Conservation (phyloP, 2,113 vertebrate species). For the Mola mola region DNA sequence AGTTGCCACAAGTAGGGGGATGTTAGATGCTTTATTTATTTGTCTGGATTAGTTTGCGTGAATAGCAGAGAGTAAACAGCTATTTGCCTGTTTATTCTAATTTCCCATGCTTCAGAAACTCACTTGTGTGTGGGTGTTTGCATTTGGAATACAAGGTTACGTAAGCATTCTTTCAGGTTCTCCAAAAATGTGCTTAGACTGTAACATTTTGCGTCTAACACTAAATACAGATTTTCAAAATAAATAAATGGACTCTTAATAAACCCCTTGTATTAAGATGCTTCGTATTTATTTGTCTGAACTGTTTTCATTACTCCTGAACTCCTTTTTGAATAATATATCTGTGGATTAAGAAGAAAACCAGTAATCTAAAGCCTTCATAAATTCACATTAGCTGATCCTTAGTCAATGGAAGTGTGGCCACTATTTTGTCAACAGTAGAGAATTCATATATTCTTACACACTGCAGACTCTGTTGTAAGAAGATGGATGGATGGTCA, state of each 20-base stretch:
- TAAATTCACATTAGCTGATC: slow-evolving; percentile 2
- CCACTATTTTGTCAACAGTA: slow-evolving; percentile 10
- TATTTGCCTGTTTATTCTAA: slow-evolving; percentile 45
- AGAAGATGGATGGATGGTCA: slow-evolving; percentile 61
- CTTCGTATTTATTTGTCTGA: too few relatives aligned
- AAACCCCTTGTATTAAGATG: too few relatives aligned
- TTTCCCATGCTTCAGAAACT: slow-evolving; percentile 22
- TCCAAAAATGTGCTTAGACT: too few relatives aligned
- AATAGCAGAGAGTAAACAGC: slow-evolving; percentile 42
- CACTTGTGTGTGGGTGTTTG: neutral
- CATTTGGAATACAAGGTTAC: slow-evolving; percentile 7
- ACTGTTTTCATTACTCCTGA: too few relatives aligned
- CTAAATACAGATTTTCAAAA: too few relatives aligned
- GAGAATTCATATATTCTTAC: slow-evolving; percentile 36
- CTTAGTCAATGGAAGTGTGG: slow-evolving; percentile 16
- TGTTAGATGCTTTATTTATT: slow-evolving; percentile 41
- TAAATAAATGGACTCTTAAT: too few relatives aligned
- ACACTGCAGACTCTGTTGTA: slow-evolving; percentile 37
- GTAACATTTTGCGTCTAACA: neutral
- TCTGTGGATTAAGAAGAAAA: neutral
- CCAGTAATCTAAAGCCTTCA: neutral
- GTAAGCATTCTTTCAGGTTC: slow-evolving; percentile 3
- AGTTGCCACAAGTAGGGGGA: slow-evolving; percentile 47
- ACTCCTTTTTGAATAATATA: too few relatives aligned
- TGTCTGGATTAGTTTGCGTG: slow-evolving; percentile 50